Evolutionary conservation across 1,140 invertebrate genomes (phyloP), one percentile per base, ranked within the genome.

Genomic region (Phymastichus coffea): DNA sequence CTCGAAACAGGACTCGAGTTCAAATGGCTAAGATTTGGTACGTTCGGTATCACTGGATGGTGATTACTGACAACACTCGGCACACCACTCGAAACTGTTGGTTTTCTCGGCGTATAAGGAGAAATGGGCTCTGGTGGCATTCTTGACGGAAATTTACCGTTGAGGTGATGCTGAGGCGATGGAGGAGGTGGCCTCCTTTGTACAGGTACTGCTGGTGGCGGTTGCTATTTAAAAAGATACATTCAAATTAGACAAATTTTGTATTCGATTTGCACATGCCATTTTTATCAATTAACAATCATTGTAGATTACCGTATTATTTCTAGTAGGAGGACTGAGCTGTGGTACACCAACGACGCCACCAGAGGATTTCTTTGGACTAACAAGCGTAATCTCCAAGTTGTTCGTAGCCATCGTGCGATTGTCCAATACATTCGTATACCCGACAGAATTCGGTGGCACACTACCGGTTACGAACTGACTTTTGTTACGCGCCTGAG

Each of bases 351-450:
- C 43, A 26, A 51, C 30, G 4, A 20, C 10, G 14, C 20, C 30
- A 4, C 35, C 35, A 7, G 49, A 4, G 6, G 57, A 37, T 22
- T 75, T 76, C 25, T 70, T 73, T 0, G 77, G 73, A 61, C 71
- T 77, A 1, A 80, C 78, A n/a, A 80, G 57, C 0, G 78, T 80
- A 23, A 80, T 80, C 23, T 80, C 78, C 1, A 80, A 63, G 58
- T 80, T 79, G 15, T 79, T 80, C 6, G 76, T 75, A 1, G 75
- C 73, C 62, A 80, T 79, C 0, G 77, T 78, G 10, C 77, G 69
- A 44, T 67, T 70, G 19, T 80, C 78, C 3, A 80, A 61, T 8
- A 78, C 73, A 20, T 70, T 73, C 22, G 71, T 56, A 37, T 78
- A 77, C 15, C 57, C 48, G 2, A 66, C 40, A 2, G 66, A 62